A percentile compares a stretch with the other conserved stretches of the same genome.
phyloP scores from a whole-genome alignment of 2,888 invertebrate species.

The Galeopsomyia nigrocyanea region DNA sequence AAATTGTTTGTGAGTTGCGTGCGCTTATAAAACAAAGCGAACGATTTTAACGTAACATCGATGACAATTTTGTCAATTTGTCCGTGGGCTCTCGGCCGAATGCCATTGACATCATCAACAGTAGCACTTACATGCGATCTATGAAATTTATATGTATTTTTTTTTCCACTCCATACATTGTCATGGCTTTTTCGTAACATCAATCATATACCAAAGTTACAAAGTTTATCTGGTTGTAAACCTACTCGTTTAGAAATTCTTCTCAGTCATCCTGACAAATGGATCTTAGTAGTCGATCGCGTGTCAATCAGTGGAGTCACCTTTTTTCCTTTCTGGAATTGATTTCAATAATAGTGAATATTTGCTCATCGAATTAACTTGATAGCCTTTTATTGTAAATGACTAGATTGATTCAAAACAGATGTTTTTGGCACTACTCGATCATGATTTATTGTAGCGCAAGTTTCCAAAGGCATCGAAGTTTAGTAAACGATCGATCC shows the following conservation, averaged over 20 bases:
- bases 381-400: conserved; percentile 14
- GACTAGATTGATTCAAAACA: not conserved
- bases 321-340: conserved; percentile 21
- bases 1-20: too few species aligned
- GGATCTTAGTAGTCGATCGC: conserved; percentile 36
- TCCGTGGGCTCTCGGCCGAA: conserved; percentile 38
- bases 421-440: too few species aligned
- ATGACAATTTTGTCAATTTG: not conserved
- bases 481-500: too few species aligned
- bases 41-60: not conserved
- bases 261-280: conserved; percentile 40
- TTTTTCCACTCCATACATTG: not conserved
- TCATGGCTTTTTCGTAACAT: conserved; percentile 29
- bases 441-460: too few species aligned
- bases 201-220: conserved; percentile 24
- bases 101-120: conserved; percentile 50
- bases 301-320: conserved; percentile 33
- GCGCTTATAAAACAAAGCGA: too few species aligned
- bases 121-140: conserved; percentile 5
- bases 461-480: too few species aligned
- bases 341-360: conserved; percentile 34
- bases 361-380: not conserved
- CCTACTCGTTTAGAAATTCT: conserved; percentile 34
- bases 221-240: conserved; percentile 20
- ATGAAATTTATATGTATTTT: conserved; percentile 4